Base-by-base conservation (phyloP, 1,140 invertebrate species). In the Ceratitis capitata region DNA sequence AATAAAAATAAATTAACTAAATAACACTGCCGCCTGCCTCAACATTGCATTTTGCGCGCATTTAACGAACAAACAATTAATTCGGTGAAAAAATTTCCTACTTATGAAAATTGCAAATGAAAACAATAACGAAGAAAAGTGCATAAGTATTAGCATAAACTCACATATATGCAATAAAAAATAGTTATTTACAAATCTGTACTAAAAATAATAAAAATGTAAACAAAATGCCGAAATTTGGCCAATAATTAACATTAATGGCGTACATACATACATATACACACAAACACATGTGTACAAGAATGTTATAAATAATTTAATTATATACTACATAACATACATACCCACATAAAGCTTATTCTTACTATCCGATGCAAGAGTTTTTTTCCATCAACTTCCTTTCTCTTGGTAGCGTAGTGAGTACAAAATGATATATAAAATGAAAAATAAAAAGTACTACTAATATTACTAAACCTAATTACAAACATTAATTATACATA, bases 401-500 rank as follows among this genome's bases (percentile, higher is more conserved):
- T 35, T 64, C 23, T 78, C 42, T 78, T 26, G 12, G 69, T 78
- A 78, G 39, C 69, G 69, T 78, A 78, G 69, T 45, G 39, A 78
- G 69, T 78, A 78, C 69, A 78, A 78, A 78, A 78, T 78, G 69
- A 45, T 78, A 39, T 78, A 78, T 39, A 78, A 78, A 78, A 78
- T 78, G 69, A 45, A 45, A 78, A 78, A 78, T 39, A 45, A 19
- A n/a, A 78, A 78, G 45, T 39, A 78, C 69, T 78, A 78, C 35
- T 78, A 78, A 78, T n/a, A 78, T 78, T 78, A 45, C 39, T 45
- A 69, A 35, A 26, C 69, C 45, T 78, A 78, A 45, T 42, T 78
- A 45, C n/a, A n/a, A n/a, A n/a, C n/a, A n/a, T n/a, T 47, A 78
- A 14, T 64, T 64, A 35, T 32, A 56, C n/a, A 56, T 56, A 9